Conservation (phyloP, 2,113 vertebrate species). For the Pitta sordida region DNA sequence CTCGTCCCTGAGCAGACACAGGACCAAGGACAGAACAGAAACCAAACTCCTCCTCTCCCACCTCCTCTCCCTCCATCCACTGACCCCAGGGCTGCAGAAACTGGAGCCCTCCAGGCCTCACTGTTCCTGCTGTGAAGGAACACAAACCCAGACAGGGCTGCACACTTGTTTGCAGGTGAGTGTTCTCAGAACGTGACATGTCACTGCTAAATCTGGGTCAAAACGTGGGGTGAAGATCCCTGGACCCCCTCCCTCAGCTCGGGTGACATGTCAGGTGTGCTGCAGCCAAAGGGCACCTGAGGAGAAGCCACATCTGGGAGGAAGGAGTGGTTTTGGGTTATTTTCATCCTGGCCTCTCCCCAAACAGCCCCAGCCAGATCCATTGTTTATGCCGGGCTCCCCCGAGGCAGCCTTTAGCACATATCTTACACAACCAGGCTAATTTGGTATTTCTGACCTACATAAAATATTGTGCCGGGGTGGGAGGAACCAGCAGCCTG, state of each 20-base stretch:
- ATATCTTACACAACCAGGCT: constrained; percentile 27
- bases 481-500: neutral
- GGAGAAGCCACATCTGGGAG: neutral
- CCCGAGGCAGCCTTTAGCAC: neutral
- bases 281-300: neutral
- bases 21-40: neutral
- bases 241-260: neutral
- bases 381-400: neutral
- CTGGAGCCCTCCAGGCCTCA: neutral
- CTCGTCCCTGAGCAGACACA: neutral
- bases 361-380: neutral
- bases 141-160: neutral
- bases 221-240: neutral
- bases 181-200: neutral
- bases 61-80: neutral
- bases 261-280: neutral
- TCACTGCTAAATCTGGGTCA: neutral
- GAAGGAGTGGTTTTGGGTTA: neutral
- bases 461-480: neutral
- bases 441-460: constrained; percentile 42
- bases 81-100: neutral
- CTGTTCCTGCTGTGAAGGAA: too few relatives aligned
- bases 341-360: neutral
- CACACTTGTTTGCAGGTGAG: neutral
- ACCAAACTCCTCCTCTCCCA: neutral